phyloP scores from a whole-genome alignment of 2,797 vertebrate species.

The Hylomyscus alleni region DNA sequence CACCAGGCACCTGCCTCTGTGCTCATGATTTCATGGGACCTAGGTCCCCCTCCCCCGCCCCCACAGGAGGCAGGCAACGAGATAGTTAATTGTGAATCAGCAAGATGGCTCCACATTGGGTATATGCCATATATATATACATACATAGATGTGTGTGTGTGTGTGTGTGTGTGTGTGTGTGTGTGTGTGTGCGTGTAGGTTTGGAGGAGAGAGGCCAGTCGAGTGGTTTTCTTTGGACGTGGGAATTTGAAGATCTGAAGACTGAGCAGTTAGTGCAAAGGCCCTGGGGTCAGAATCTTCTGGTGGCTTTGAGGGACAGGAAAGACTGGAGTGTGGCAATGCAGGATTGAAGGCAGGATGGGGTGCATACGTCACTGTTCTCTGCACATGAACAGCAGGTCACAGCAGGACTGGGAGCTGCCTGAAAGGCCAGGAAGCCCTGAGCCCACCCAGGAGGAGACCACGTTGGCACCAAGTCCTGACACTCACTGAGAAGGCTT shows the following conservation, averaged over 20 bases:
- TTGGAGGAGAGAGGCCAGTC: neutral
- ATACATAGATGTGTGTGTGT: too few species aligned
- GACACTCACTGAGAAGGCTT: rapidly evolving
- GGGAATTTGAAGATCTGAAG: neutral
- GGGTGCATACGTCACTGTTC: neutral
- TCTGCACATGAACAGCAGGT: neutral
- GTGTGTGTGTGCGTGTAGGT: too few species aligned
- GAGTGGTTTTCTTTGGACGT: neutral
- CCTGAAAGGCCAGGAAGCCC: neutral
- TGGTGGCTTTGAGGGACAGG: neutral
- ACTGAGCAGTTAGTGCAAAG: neutral
- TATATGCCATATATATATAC: neutral
- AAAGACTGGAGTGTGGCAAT: neutral
- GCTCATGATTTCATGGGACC: neutral
- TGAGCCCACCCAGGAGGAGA: neutral
- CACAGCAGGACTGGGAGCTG: neutral
- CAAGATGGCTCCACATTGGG: neutral
- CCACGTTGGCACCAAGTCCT: too few species aligned
- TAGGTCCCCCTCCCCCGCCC: neutral
- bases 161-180: too few species aligned
- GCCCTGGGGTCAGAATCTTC: neutral
- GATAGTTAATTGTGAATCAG: neutral
- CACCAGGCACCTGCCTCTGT: neutral
- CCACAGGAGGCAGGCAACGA: neutral
- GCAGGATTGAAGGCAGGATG: neutral